These are phyloP conservation scores for Drosophila arawakana DNA, from an alignment of 1,140 invertebrate genomes.

Conservation along the genomic window DNA sequence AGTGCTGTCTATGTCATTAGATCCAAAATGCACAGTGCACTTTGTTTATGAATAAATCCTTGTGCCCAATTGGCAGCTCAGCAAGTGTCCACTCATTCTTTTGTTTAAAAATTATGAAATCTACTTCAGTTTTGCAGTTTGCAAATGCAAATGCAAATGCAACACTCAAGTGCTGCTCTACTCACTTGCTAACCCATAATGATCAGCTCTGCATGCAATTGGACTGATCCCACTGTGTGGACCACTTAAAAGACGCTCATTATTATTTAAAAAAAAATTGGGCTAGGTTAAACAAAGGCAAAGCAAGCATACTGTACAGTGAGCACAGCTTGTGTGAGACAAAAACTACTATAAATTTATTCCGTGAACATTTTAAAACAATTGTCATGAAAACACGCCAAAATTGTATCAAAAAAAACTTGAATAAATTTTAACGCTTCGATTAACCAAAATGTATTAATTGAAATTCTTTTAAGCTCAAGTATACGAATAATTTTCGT, in stretches of 20 bases:
- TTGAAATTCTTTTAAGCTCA: too few relatives aligned
- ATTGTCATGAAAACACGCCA: too few relatives aligned
- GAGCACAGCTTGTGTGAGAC: too few relatives aligned
- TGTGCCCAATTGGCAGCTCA: constrained; percentile 11
- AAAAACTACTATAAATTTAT: too few relatives aligned
- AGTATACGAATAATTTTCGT: too few relatives aligned
- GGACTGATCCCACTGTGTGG: constrained; percentile 17
- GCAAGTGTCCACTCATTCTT: not conserved
- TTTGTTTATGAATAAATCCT: constrained; percentile 5
- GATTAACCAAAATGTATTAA: too few relatives aligned
- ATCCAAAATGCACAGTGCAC: not conserved
- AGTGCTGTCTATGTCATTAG: not conserved
- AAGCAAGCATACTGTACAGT: too few relatives aligned
- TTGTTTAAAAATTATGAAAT: constrained; percentile 1
- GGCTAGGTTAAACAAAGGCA: not conserved
- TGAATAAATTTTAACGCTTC: too few relatives aligned
- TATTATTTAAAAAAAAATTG: constrained; percentile 6
- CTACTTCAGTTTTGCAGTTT: not conserved
- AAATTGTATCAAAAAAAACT: too few relatives aligned
- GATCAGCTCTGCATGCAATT: constrained; percentile 14
- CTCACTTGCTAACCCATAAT: constrained; percentile 8
- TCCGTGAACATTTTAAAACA: too few relatives aligned
- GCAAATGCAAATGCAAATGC: not conserved
- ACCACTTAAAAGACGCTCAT: not conserved
- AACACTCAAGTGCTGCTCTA: not conserved